Base-by-base conservation (phyloP, 1,140 invertebrate genomes). In the Pectinophora gossypiella region DNA sequence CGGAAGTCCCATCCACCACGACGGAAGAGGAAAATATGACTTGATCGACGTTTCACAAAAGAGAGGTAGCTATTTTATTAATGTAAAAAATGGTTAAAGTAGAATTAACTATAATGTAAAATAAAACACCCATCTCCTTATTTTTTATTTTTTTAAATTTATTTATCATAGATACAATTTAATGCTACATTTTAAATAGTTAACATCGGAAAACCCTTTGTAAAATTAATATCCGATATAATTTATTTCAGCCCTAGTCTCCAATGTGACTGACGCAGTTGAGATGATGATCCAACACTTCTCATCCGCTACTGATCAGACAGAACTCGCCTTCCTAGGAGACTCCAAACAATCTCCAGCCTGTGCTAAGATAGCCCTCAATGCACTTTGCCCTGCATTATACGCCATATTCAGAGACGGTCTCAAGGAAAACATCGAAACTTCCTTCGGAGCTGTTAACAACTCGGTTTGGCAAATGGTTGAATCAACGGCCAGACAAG, bases 381-480 rank as follows among this genome's bases (percentile, higher is more conserved):
- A 92, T 40, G 91, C 91, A 43, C 82, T 95, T 5, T 97, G 95
- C 73, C 95, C 95, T 1, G 93, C 95, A n/a, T 81, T 97, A 0
- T 95, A 96, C 67, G 92, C 93, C 1, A 90, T 97, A 32, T 91
- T 97, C 56, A 93, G 92, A 55, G 94, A 97, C 78, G 95, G 95
- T 1, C 88, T 97, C 6, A 94, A 94, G 74, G 92, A 95, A 15
- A 91, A 89, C 61, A 90, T 97, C 16, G 93, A 95, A 65, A 96
- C 95, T 0, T 92, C 95, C 20, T 97, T 97, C 80, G 96, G 95
- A 23, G 92, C 94, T 19, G 93, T 96, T 22, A 91, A 93, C 47
- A 96, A 97, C 72, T 96, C 95, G 9, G 95, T 96, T 36, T 97
- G 96, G 96, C 94, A 95, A 87, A 91, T 94, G 35, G 93, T 96